Evolutionary conservation across 2,113 vertebrate genomes (phyloP).

Genomic region (Macrotus californicus): DNA sequence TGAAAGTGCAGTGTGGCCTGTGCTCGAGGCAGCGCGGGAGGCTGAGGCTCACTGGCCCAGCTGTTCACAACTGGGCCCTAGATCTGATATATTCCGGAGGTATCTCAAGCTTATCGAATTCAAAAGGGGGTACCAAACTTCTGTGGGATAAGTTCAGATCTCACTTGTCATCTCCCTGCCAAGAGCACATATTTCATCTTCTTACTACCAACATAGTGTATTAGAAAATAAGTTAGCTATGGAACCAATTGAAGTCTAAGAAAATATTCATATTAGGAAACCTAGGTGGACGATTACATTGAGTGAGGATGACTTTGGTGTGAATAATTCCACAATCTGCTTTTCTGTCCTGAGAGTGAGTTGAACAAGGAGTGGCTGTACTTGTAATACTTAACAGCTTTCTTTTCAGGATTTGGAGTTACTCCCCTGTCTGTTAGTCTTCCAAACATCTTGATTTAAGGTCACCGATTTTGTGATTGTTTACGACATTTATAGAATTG

Average conservation of each 20-base stretch:
- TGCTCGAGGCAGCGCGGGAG: neutral
- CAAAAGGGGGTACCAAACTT: slow-evolving; percentile 57
- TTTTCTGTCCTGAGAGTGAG: slow-evolving; percentile 70
- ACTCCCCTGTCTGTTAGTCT: neutral
- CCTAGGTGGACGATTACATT: slow-evolving; percentile 70
- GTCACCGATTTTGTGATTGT: slow-evolving; percentile 34
- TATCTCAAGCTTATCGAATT: slow-evolving; percentile 63
- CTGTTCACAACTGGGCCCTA: slow-evolving; percentile 55
- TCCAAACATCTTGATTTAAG: neutral
- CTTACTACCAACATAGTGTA: slow-evolving; percentile 70
- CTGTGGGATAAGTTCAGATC: slow-evolving; percentile 68
- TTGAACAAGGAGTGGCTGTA: slow-evolving; percentile 62
- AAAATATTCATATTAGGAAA: slow-evolving; percentile 75
- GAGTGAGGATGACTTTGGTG: slow-evolving; percentile 73
- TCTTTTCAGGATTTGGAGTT: slow-evolving; percentile 34
- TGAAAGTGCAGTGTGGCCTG: neutral
- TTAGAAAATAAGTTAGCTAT: slow-evolving; percentile 75
- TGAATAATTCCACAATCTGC: slow-evolving; percentile 76
- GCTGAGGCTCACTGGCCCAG: slow-evolving; percentile 1
- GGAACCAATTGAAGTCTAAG: slow-evolving; percentile 70
- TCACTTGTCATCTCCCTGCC: slow-evolving; percentile 68
- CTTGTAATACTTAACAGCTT: slow-evolving; percentile 62
- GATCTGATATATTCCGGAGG: slow-evolving; percentile 60
- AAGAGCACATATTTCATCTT: slow-evolving; percentile 69
- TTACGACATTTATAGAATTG: neutral